phyloP scores from a whole-genome alignment of 2,888 invertebrate species.

The Xanthia togata region DNA sequence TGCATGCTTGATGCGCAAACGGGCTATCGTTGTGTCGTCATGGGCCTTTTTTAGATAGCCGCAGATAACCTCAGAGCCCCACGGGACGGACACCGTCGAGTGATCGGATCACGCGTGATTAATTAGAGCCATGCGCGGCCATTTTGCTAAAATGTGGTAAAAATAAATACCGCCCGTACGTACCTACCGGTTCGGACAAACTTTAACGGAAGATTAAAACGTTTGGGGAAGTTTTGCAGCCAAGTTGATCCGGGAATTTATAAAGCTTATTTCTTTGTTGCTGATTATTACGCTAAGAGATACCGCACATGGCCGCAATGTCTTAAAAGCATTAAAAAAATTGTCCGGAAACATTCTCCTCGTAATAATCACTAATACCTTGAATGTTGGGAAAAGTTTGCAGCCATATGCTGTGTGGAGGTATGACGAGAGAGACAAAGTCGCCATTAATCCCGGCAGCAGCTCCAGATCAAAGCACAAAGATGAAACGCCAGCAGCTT shows the following conservation, averaged over 20 bases:
- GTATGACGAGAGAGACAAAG: conserved; percentile 50
- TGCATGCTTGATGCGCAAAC: conserved; percentile 58
- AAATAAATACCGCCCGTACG: conserved; percentile 59
- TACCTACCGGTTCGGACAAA: conserved; percentile 45
- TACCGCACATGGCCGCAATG: conserved; percentile 12
- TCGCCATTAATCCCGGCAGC: conserved; percentile 65
- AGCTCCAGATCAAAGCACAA: conserved; percentile 67
- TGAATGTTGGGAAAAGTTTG: conserved; percentile 16
- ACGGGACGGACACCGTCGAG: conserved; percentile 58
- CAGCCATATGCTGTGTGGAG: conserved; percentile 27
- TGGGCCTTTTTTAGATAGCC: conserved; percentile 73
- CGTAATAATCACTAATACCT: conserved; percentile 29
- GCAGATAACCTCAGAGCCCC: conserved; percentile 67
- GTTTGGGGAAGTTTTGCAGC: conserved; percentile 45
- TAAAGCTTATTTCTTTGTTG: conserved; percentile 52
- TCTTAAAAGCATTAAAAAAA: conserved; percentile 32
- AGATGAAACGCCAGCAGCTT: conserved; percentile 68
- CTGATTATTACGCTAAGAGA: conserved; percentile 40
- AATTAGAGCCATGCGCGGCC: conserved; percentile 64
- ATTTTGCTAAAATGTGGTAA: conserved; percentile 61
- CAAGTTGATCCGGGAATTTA: conserved; percentile 52
- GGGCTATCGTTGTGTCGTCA: conserved; percentile 59
- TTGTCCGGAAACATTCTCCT: conserved; percentile 1
- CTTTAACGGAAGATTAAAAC: conserved; percentile 60
- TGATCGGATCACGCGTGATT: conserved; percentile 73